Conservation (phyloP, 64 coral and sea anemone species). For the Actinia tenebrosa region DNA sequence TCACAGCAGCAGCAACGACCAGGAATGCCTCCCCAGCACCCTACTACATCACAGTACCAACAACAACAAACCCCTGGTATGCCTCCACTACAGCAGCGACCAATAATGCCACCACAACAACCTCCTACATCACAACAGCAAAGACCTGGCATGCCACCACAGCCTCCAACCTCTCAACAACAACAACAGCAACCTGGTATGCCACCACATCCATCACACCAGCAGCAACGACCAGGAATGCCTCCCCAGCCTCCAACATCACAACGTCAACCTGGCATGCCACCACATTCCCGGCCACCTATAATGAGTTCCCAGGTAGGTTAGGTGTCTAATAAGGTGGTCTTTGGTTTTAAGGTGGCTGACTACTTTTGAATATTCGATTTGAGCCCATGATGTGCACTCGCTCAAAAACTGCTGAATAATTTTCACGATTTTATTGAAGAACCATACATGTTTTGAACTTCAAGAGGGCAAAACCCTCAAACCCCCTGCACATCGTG, state of each 20-base stretch:
- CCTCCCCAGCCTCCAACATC: not conserved
- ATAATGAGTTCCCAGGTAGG: not conserved
- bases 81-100: constrained; percentile 13
- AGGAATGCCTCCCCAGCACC: constrained; percentile 12
- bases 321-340: not conserved
- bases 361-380: too few relatives aligned
- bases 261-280: not conserved
- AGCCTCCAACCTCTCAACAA: not conserved
- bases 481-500: too few relatives aligned
- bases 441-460: too few relatives aligned
- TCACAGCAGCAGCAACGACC: constrained; percentile 11
- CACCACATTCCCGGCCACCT: not conserved
- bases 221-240: constrained; percentile 23
- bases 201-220: not conserved
- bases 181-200: constrained; percentile 19
- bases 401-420: too few relatives aligned
- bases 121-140: not conserved
- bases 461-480: too few relatives aligned
- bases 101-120: constrained; percentile 4
- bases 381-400: too few relatives aligned
- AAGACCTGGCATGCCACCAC: not conserved
- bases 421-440: too few relatives aligned
- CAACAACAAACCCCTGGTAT: constrained; percentile 25
- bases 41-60: constrained; percentile 25
- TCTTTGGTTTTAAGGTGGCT: too few relatives aligned